Evolutionary conservation across 2,888 invertebrate species (phyloP).

Genomic region (Eristalis tenax): DNA sequence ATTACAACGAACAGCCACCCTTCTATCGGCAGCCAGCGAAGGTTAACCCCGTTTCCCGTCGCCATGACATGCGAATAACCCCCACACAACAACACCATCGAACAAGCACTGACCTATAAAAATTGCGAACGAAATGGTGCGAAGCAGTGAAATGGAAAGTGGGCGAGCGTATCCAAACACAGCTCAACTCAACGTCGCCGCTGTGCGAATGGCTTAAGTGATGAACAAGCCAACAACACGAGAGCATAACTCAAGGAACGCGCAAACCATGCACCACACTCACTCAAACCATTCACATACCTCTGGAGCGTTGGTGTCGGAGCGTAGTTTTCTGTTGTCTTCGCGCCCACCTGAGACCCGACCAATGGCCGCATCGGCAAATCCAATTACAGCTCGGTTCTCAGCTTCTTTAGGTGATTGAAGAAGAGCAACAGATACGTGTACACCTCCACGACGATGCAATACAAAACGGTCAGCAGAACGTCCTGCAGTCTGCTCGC

Average conservation of each 20-base stretch:
- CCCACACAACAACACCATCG: neutral
- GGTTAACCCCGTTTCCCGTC: constrained; percentile 22
- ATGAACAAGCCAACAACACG: constrained; percentile 20
- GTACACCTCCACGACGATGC: constrained; percentile 76
- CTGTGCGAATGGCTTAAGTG: constrained; percentile 9
- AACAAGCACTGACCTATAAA: constrained; percentile 41
- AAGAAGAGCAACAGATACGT: constrained; percentile 76
- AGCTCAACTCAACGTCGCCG: neutral
- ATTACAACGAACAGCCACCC: neutral
- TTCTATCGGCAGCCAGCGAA: constrained; percentile 10
- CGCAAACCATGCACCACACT: constrained; percentile 46
- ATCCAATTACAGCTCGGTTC: constrained; percentile 73
- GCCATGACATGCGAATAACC: constrained; percentile 14
- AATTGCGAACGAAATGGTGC: constrained; percentile 11
- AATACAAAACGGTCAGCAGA: constrained; percentile 75
- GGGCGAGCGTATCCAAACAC: constrained; percentile 3
- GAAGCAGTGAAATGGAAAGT: constrained; percentile 61
- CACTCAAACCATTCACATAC: constrained; percentile 38
- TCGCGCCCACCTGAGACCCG: constrained; percentile 24
- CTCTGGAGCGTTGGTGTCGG: too few relatives aligned
- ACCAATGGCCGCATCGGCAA: constrained; percentile 21
- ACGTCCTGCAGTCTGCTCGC: constrained; percentile 71
- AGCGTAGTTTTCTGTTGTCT: neutral
- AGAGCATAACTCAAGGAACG: too few relatives aligned
- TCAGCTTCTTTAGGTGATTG: constrained; percentile 75